Evolutionary conservation across 2,888 invertebrate genomes (phyloP).

Genomic region (Archips xylosteana): DNA sequence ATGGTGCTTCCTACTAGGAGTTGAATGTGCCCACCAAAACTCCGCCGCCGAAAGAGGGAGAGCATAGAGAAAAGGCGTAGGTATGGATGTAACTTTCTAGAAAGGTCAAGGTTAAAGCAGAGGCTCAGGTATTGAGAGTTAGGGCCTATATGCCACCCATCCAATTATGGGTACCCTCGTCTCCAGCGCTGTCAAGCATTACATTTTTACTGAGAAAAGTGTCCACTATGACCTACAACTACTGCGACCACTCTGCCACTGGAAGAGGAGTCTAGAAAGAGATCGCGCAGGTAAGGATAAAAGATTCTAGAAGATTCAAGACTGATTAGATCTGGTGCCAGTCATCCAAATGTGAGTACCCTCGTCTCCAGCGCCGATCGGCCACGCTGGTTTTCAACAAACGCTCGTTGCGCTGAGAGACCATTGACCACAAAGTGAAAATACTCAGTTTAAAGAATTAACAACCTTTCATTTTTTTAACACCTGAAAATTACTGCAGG

Average conservation of each 20-base stretch:
- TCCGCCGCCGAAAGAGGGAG: slow-evolving; percentile 85
- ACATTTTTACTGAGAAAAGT: slow-evolving; percentile 95
- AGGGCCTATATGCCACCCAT: no score
- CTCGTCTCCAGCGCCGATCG: slow-evolving; percentile 94
- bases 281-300: slow-evolving; percentile 4
- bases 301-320: background rate
- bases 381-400: slow-evolving; percentile 96
- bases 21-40: slow-evolving; percentile 94
- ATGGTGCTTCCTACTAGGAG: slow-evolving; percentile 96
- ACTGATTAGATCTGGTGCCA: no score
- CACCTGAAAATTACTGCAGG: no score
- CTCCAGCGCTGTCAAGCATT: slow-evolving; percentile 95
- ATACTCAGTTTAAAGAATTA: no score
- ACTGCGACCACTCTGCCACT: slow-evolving; percentile 89
- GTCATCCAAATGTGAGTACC: slow-evolving; percentile 89
- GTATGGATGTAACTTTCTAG: background rate
- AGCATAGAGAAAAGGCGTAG: slow-evolving; percentile 46
- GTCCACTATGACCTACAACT: slow-evolving; percentile 94
- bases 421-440: slow-evolving; percentile 97
- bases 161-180: slow-evolving; percentile 92
- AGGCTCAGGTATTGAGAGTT: no score
- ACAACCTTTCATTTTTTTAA: no score
- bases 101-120: background rate
- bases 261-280: slow-evolving; percentile 73
- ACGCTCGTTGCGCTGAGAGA: slow-evolving; percentile 91